A percentile compares a stretch with the other conserved stretches of the same genome.
phyloP scores from a whole-genome alignment of 2,888 invertebrate genomes.

The Hemistola chrysoprasaria region DNA sequence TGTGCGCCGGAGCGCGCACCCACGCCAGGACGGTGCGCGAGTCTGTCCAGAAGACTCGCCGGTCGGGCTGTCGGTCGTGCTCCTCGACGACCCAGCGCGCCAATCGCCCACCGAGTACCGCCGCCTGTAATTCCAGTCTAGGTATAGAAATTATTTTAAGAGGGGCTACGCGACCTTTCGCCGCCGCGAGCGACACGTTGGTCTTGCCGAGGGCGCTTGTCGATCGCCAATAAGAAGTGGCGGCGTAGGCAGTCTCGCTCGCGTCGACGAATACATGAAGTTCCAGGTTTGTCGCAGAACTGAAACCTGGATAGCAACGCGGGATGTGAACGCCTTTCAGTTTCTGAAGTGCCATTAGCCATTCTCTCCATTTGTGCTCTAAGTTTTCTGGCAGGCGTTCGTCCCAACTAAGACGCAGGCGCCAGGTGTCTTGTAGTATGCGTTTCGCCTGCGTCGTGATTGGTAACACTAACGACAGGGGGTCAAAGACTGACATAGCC shows the following conservation, averaged over 20 bases:
- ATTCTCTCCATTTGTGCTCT: background rate
- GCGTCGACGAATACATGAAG: conserved; percentile 15
- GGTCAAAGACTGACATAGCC: background rate
- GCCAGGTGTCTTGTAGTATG: background rate
- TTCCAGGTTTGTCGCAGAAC: background rate
- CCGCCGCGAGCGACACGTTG: conserved; percentile 1
- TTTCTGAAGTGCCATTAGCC: background rate
- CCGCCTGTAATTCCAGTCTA: too few relatives aligned
- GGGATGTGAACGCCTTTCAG: background rate
- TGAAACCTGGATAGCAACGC: conserved; percentile 22
- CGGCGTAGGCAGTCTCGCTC: too few relatives aligned
- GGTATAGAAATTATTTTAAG: too few relatives aligned
- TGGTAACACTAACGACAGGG: background rate
- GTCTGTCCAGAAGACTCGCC: background rate
- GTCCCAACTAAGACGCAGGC: background rate
- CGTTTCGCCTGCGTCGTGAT: background rate
- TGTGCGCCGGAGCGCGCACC: background rate
- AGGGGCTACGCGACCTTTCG: too few relatives aligned
- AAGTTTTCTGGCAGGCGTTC: background rate
- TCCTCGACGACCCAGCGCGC: conserved; percentile 9
- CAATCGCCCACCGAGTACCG: conserved; percentile 12
- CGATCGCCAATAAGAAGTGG: conserved; percentile 23
- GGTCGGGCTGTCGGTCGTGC: conserved; percentile 1
- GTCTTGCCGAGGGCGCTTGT: background rate
- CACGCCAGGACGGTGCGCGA: too few relatives aligned